Conservation (phyloP, 2,113 vertebrate genomes). For the Calidris pygmaea region DNA sequence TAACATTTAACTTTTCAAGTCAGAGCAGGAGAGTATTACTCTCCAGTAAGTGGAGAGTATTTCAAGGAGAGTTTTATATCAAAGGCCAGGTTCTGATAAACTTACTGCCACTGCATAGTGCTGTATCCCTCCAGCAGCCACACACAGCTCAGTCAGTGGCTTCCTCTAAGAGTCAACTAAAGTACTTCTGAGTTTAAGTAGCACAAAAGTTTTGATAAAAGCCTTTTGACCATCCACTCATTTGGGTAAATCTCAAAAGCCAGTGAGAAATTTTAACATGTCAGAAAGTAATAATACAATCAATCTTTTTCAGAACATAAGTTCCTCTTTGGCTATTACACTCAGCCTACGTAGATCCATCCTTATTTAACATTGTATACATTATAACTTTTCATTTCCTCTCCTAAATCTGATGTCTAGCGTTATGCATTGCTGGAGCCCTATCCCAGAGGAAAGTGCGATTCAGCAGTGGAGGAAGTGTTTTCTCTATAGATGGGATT, state of each 20-base stretch:
- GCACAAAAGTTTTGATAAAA: neutral
- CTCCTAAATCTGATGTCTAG: neutral
- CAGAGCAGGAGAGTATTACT: neutral
- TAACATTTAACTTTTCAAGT: neutral
- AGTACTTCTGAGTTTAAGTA: neutral
- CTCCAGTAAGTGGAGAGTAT: neutral
- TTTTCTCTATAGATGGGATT: neutral
- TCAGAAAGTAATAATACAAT: neutral
- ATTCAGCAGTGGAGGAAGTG: neutral
- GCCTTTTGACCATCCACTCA: neutral
- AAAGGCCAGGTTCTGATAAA: neutral
- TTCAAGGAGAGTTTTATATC: neutral
- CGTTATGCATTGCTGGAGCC: neutral
- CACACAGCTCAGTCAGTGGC: neutral
- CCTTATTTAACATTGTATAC: neutral
- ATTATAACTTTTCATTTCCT: neutral
- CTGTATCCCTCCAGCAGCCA: neutral
- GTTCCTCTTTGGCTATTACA: neutral
- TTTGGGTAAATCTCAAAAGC: neutral
- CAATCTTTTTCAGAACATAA: neutral
- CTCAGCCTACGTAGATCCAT: neutral
- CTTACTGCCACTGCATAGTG: neutral
- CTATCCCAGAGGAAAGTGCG: neutral
- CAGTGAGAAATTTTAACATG: neutral
- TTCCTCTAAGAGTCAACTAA: neutral